Percentiles rank a stretch among this genome's conserved stretches.
phyloP scores from a whole-genome alignment of 2,888 invertebrate species.

The Agrotis puta region DNA sequence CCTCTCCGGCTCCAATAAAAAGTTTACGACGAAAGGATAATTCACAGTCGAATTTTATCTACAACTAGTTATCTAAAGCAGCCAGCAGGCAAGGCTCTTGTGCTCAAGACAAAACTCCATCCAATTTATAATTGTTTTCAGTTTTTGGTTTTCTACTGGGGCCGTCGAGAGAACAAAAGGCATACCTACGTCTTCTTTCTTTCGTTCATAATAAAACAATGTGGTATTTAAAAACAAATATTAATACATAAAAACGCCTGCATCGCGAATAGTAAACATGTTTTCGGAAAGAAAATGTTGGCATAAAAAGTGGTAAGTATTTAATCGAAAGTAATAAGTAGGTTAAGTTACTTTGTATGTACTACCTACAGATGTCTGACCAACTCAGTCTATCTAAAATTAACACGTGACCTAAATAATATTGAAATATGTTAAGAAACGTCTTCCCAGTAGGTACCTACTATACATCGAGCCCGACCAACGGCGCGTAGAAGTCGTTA shows the following conservation, averaged over 20 bases:
- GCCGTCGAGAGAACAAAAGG: not conserved
- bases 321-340: no score
- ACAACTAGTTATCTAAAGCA: not conserved
- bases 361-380: constrained; percentile 4
- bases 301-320: no score
- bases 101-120: not conserved
- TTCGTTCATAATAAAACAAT: no score
- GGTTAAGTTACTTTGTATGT: not conserved
- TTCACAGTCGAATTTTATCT: not conserved
- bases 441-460: constrained; percentile 8
- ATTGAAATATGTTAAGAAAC: constrained; percentile 23
- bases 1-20: not conserved
- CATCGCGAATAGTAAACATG: no score
- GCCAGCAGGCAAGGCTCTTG: not conserved
- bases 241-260: no score
- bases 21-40: not conserved
- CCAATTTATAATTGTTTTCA: not conserved
- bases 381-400: constrained; percentile 33
- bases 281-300: no score
- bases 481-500: constrained; percentile 54
- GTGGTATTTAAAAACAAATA: no score
- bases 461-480: constrained; percentile 13
- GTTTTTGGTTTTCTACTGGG: not conserved
- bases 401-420: constrained; percentile 46
- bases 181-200: no score